phyloP scores from a whole-genome alignment of 2,113 vertebrate species.

The Aptenodytes forsteri region DNA sequence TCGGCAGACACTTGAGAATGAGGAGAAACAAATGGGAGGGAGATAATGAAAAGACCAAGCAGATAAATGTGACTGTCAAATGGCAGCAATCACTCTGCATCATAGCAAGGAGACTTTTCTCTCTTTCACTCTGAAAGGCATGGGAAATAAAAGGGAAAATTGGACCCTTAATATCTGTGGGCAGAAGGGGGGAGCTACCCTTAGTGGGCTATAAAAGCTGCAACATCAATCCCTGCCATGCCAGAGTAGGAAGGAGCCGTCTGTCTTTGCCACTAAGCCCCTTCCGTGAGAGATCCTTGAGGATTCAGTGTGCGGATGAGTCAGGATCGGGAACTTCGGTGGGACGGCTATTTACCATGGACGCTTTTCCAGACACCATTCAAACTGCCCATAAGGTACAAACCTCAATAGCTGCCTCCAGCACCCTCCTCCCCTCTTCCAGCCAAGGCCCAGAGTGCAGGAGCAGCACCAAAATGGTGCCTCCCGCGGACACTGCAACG shows the following conservation, averaged over 20 bases:
- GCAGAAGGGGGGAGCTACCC: neutral
- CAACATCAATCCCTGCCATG: neutral
- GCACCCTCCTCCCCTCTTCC: neutral
- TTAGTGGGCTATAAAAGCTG: neutral
- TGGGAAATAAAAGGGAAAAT: slow-evolving; percentile 41
- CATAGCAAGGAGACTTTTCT: slow-evolving; percentile 46
- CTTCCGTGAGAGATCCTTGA: neutral
- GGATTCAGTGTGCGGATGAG: neutral
- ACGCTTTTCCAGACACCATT: neutral
- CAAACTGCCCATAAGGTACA: neutral
- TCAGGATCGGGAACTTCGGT: neutral
- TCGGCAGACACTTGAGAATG: slow-evolving; percentile 30
- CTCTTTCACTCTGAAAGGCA: slow-evolving; percentile 8
- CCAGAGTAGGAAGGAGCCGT: neutral
- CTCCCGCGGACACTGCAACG: neutral
- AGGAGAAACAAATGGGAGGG: slow-evolving; percentile 51
- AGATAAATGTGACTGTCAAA: slow-evolving; percentile 55
- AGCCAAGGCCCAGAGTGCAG: neutral
- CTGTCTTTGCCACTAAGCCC: neutral
- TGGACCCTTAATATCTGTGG: slow-evolving; percentile 1
- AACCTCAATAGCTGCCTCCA: neutral
- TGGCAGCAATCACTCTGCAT: slow-evolving; percentile 59
- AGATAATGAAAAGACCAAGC: slow-evolving; percentile 60
- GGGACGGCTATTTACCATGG: neutral
- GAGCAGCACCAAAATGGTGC: neutral